A percentile compares a stretch with the other conserved stretches of the same genome.
Evolutionary conservation across 1,140 invertebrate genomes (phyloP).

Genomic region (Megalopta genalis): DNA sequence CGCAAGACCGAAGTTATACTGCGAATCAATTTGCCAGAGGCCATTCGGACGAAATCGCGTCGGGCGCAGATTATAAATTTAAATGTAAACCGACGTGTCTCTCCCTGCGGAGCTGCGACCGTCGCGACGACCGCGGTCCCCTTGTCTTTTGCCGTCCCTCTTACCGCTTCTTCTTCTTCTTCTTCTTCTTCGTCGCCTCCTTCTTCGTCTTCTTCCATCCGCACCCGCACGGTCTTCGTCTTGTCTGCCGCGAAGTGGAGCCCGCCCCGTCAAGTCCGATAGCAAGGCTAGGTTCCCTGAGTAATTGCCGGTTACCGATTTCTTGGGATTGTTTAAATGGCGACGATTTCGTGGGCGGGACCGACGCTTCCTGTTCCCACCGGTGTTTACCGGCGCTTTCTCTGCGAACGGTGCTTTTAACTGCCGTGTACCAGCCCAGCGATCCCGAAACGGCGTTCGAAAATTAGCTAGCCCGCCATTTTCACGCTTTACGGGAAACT

Average conservation of each 20-base stretch:
- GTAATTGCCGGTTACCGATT: constrained; percentile 21
- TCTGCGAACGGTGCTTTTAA: not conserved
- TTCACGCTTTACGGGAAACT: no score
- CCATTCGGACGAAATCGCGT: constrained; percentile 54
- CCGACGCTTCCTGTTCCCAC: not conserved
- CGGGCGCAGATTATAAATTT: constrained; percentile 70
- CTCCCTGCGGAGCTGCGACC: not conserved
- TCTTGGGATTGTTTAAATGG: not conserved
- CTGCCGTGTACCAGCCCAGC: not conserved
- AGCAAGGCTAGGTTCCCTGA: not conserved
- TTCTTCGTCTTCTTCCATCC: not conserved
- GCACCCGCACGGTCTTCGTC: no score
- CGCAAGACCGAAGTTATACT: constrained; percentile 51
- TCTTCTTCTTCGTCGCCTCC: no score
- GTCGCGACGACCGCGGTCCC: no score
- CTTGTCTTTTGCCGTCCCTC: no score
- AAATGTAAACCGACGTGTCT: constrained; percentile 66
- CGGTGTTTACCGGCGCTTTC: not conserved
- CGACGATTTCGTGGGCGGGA: not conserved
- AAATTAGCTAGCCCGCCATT: not conserved
- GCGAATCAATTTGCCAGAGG: constrained; percentile 71
- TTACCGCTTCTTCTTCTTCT: no score
- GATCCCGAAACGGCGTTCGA: no score
- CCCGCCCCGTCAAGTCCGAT: fast-evolving
- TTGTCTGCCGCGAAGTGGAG: not conserved